phyloP scores from a whole-genome alignment of 2,888 invertebrate genomes.

The Boloria selene region DNA sequence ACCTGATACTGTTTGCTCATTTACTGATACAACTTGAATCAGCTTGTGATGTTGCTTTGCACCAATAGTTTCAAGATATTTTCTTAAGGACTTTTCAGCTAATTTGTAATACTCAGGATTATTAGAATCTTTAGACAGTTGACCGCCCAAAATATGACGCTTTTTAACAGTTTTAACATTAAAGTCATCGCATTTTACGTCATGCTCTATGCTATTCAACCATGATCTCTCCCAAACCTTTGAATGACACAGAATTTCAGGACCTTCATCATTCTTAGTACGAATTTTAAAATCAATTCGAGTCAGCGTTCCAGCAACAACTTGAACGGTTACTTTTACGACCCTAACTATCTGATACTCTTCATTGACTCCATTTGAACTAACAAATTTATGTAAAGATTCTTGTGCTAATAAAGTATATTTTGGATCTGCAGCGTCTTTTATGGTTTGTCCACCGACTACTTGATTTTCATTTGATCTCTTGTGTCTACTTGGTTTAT shows the following conservation, averaged over 20 bases:
- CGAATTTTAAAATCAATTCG: slow-evolving; percentile 55
- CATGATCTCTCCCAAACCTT: slow-evolving; percentile 82
- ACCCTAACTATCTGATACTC: slow-evolving; percentile 63
- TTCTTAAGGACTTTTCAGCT: slow-evolving; percentile 52
- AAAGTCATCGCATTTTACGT: slow-evolving; percentile 41
- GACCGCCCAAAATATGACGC: slow-evolving; percentile 37
- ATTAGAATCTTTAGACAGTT: slow-evolving; percentile 36
- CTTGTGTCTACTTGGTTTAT: slow-evolving; percentile 7
- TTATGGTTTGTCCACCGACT: slow-evolving; percentile 36
- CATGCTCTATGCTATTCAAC: slow-evolving; percentile 65
- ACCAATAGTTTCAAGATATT: slow-evolving; percentile 47
- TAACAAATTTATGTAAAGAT: slow-evolving; percentile 47
- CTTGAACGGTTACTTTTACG: slow-evolving; percentile 59
- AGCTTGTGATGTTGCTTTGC: slow-evolving; percentile 41
- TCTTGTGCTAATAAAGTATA: slow-evolving; percentile 48
- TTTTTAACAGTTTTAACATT: slow-evolving; percentile 27
- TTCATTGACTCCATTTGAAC: slow-evolving; percentile 34
- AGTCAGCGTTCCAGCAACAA: slow-evolving; percentile 70
- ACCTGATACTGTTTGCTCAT: slow-evolving; percentile 51
- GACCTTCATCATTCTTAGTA: slow-evolving; percentile 49
- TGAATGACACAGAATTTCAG: slow-evolving; percentile 62
- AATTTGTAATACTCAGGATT: slow-evolving; percentile 47
- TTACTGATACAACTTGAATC: slow-evolving; percentile 21
- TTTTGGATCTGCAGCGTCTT: slow-evolving; percentile 43
- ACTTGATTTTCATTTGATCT: slow-evolving; percentile 34